Percentiles rank a stretch among this genome's conserved stretches.
Evolutionary conservation across 1,140 invertebrate genomes (phyloP).

Genomic region (Paraescarpia echinospica): DNA sequence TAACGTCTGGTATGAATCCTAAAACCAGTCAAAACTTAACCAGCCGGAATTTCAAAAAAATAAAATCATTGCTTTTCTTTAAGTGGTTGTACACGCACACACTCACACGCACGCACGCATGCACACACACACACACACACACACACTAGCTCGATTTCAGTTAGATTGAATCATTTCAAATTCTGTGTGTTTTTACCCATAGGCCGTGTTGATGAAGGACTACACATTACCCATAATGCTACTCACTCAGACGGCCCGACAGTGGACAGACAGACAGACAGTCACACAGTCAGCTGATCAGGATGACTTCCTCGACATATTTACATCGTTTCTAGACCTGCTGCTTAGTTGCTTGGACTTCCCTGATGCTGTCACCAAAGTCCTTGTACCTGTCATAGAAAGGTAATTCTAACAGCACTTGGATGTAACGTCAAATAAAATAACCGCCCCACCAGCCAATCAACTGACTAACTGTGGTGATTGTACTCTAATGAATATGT

Average conservation of each 20-base stretch:
- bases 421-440: not conserved
- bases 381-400: conserved; percentile 7
- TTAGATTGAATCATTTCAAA: not conserved
- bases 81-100: too few relatives aligned
- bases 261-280: not conserved
- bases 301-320: not conserved
- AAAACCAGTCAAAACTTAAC: too few relatives aligned
- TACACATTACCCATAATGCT: conserved; percentile 9
- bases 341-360: conserved; percentile 6
- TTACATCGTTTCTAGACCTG: conserved; percentile 13
- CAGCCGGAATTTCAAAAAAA: too few relatives aligned
- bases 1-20: too few relatives aligned
- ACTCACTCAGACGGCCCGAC: not conserved
- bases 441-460: not conserved
- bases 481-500: too few relatives aligned
- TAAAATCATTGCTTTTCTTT: too few relatives aligned
- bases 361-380: not conserved
- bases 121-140: too few relatives aligned
- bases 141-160: too few relatives aligned
- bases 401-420: not conserved
- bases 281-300: not conserved
- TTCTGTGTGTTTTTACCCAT: not conserved
- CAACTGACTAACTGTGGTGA: too few relatives aligned
- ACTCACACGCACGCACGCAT: too few relatives aligned
- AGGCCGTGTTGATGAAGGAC: conserved; percentile 16